Evolutionary conservation across 2,797 vertebrate species (phyloP).

Genomic region (Ispidina lecontei): DNA sequence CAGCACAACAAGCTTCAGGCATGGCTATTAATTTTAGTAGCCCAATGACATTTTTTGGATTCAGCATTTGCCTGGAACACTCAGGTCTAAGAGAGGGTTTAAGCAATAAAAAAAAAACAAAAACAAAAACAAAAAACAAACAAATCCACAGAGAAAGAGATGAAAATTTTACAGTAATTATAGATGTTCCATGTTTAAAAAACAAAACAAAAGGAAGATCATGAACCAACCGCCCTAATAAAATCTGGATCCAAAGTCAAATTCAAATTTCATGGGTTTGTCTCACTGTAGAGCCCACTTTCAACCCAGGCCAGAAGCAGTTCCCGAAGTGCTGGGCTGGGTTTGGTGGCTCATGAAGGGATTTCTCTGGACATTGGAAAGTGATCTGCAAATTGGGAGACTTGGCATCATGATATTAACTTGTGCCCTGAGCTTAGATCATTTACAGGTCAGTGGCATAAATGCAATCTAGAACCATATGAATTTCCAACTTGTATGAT

Average conservation of each 20-base stretch:
- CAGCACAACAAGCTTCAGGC: background rate
- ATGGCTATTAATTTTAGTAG: background rate
- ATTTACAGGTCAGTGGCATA: background rate
- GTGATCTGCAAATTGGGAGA: background rate
- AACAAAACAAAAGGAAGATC: background rate
- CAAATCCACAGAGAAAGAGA: background rate
- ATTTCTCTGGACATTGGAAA: background rate
- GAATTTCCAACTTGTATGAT: background rate
- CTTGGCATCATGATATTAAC: background rate
- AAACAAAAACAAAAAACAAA: background rate
- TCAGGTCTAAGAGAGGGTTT: background rate
- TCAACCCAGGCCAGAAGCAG: background rate
- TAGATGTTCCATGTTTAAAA: background rate
- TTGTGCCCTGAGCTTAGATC: background rate
- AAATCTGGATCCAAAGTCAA: background rate
- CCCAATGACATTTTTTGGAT: background rate
- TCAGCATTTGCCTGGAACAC: background rate
- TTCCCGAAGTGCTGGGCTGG: background rate
- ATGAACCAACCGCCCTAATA: background rate
- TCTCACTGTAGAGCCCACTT: background rate
- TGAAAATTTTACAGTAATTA: background rate
- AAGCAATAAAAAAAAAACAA: background rate
- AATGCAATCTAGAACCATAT: background rate
- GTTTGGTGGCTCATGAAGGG: background rate
- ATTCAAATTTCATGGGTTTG: background rate